These are phyloP conservation scores for Chelonoidis abingdonii DNA, from an alignment of 2,113 vertebrate species.

Conservation along the genomic window DNA sequence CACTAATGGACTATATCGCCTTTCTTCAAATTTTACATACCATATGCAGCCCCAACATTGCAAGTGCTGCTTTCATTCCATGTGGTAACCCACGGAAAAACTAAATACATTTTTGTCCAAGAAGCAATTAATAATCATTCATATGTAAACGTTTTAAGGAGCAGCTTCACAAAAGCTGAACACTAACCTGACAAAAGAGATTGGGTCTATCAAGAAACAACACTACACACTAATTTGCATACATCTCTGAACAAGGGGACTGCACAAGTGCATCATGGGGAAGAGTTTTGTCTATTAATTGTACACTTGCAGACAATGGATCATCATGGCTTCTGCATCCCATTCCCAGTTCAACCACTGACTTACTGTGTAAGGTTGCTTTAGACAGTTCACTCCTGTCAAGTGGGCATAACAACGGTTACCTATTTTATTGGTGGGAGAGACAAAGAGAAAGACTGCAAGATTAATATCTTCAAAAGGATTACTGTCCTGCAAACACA, in stretches of 20 bases:
- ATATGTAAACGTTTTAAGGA: not conserved
- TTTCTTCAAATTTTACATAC: constrained; percentile 34
- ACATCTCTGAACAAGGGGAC: not conserved
- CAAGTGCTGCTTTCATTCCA: not conserved
- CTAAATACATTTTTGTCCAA: not conserved
- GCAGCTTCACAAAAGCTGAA: not conserved
- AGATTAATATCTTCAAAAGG: not conserved
- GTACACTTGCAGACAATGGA: not conserved
- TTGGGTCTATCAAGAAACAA: no score
- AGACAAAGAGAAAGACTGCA: not conserved
- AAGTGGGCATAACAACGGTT: not conserved
- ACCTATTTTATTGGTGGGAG: not conserved
- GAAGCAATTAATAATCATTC: not conserved
- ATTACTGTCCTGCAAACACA: not conserved
- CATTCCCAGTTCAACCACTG: not conserved
- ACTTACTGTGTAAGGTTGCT: constrained; percentile 1
- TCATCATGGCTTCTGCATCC: not conserved
- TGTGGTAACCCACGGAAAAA: not conserved
- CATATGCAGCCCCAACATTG: not conserved
- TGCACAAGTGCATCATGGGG: not conserved
- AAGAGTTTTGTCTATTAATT: not conserved
- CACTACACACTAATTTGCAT: not conserved
- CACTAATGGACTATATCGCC: constrained; percentile 76
- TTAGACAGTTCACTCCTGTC: not conserved
- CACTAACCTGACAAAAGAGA: not conserved